These are phyloP conservation scores for Ellobium chinense DNA, from an alignment of 2,888 invertebrate genomes.

Conservation along the genomic window DNA sequence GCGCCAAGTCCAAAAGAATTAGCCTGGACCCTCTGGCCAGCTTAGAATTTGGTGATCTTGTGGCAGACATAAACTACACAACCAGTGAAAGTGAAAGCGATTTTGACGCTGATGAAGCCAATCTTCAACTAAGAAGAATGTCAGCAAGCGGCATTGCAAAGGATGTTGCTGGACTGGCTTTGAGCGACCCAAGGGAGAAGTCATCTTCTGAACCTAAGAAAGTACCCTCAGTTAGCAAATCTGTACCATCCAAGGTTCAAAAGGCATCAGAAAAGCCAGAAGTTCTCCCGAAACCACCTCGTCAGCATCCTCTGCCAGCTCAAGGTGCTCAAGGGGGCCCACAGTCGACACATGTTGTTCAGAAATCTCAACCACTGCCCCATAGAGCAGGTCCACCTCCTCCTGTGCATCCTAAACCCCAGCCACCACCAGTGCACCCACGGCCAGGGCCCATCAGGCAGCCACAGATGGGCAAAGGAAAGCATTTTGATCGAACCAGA, in stretches of 20 bases:
- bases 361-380: conserved; percentile 27
- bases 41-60: conserved; percentile 60
- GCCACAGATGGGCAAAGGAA: conserved; percentile 47
- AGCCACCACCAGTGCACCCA: conserved; percentile 22
- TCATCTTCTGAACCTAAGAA: background rate
- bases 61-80: conserved; percentile 59
- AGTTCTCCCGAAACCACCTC: conserved; percentile 28
- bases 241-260: background rate
- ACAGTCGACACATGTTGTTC: conserved; percentile 6
- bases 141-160: conserved; percentile 8
- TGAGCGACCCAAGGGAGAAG: background rate
- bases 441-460: conserved; percentile 25
- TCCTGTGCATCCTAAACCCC: conserved; percentile 30
- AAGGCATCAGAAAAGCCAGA: conserved; percentile 35
- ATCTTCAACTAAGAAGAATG: conserved; percentile 9
- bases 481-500: conserved; percentile 35
- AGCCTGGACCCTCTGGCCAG: conserved; percentile 67
- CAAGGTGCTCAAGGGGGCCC: background rate
- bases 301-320: background rate
- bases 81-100: conserved; percentile 67
- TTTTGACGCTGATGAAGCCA: conserved; percentile 50
- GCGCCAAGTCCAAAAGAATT: background rate
- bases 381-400: conserved; percentile 6
- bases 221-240: background rate
- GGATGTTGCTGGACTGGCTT: background rate